Evolutionary conservation across 2,888 invertebrate genomes (phyloP).

Genomic region (Synergus itoensis): DNA sequence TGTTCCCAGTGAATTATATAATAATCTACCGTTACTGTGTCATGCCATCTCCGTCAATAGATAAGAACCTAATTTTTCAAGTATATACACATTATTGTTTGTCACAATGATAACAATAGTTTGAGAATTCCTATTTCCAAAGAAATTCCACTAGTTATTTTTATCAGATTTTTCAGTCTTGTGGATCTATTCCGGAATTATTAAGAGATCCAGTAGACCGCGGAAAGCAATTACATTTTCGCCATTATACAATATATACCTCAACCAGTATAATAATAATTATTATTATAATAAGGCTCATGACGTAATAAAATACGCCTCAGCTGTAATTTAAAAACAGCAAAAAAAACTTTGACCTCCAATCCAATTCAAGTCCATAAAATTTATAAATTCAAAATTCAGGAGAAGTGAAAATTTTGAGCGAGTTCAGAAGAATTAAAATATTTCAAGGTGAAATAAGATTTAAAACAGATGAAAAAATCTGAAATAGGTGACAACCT

Average conservation of each 20-base stretch:
- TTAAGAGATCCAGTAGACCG: conserved; percentile 47
- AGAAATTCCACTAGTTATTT: conserved; percentile 39
- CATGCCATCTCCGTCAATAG: neutral
- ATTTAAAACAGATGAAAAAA: no score
- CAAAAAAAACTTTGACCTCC: no score
- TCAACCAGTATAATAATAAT: neutral
- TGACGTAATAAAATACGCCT: neutral
- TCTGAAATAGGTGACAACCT: no score
- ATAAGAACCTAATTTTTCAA: conserved; percentile 12
- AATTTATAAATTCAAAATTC: no score
- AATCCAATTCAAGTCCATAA: no score
- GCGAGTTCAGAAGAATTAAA: no score
- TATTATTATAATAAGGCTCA: neutral
- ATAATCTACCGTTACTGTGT: conserved; percentile 28
- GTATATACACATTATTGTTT: conserved; percentile 12
- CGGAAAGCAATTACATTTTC: neutral
- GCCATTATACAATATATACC: neutral
- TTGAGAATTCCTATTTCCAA: neutral
- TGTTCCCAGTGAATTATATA: conserved; percentile 14
- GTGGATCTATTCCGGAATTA: conserved; percentile 39
- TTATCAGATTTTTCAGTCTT: conserved; percentile 45
- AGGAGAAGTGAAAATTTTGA: no score
- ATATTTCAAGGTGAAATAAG: no score
- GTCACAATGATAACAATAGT: conserved; percentile 14
- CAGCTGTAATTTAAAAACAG: neutral